phyloP scores from a whole-genome alignment of 2,113 vertebrate genomes.

The Oceanodroma tethys region DNA sequence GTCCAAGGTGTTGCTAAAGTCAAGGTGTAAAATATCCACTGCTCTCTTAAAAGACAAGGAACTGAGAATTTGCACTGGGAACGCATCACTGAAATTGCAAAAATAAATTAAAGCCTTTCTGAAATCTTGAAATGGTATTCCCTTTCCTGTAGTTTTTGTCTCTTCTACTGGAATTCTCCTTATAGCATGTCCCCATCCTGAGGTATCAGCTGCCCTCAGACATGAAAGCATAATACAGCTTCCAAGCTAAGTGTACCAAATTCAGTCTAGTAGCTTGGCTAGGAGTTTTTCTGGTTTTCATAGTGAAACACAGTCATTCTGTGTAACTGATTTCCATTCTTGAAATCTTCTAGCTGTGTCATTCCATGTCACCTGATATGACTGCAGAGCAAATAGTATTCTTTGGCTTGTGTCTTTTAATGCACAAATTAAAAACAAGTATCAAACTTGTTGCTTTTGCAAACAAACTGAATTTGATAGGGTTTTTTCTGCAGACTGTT shows the following conservation, averaged over 20 bases:
- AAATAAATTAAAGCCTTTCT: neutral
- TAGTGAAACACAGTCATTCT: neutral
- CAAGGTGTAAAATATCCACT: neutral
- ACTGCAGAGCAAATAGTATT: neutral
- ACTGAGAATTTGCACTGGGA: neutral
- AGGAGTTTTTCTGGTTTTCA: neutral
- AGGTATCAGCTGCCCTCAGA: neutral
- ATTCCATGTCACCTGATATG: neutral
- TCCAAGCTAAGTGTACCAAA: neutral
- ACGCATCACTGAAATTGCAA: neutral
- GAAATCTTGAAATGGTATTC: neutral
- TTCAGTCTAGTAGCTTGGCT: neutral
- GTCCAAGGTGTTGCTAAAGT: neutral
- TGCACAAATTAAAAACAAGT: neutral
- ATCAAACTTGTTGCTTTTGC: neutral
- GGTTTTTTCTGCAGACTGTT: neutral
- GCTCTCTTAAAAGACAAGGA: neutral
- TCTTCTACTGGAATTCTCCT: neutral
- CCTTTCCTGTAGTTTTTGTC: neutral
- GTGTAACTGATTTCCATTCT: neutral
- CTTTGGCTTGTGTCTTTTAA: neutral
- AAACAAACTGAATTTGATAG: neutral
- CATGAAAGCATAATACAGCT: neutral
- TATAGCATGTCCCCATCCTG: neutral
- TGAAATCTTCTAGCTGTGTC: neutral